Base-by-base conservation (phyloP, 2,113 vertebrate species). In the Aviceda subcristata region DNA sequence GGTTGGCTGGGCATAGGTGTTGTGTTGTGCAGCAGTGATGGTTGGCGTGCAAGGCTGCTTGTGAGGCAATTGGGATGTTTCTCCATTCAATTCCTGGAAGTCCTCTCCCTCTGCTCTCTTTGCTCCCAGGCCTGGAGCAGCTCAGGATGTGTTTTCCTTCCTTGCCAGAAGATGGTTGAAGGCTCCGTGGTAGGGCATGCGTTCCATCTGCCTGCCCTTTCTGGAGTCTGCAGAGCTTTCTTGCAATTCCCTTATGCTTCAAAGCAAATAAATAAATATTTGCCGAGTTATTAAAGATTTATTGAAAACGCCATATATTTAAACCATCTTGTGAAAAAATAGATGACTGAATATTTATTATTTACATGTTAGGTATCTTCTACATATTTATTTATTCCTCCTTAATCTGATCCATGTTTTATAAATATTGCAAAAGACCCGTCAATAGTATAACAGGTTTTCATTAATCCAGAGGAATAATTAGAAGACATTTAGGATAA, bases 401-500 rank as follows among this genome's bases (percentile, higher is more conserved):
- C 96, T 97, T 98, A 98, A 98, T 98, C 97, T 85, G 41, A 95
- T 97, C 86, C 46, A 8, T 98, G 95, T 98, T 98, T 98, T 91
- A 97, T 98, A 98, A 98, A 98, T 98, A 98, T 97, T 98, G 96
- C 94, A 97, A 93, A 97, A 97, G 97, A 97, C 98, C 94, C 48
- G 92, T 98, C 98, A 98, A 98, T 98, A 98, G 98, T 98, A 98
- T 90, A 97, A 97, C 95, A 98, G 77, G 76, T 92, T 95, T 98
- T 96, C 89, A 97, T 98, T 98, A 98, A 98, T 98, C 97, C 96
- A 86, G 86, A 95, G 94, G 96, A 98, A 98, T 98, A 98, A 98
- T 98, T 98, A 98, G 96, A 97, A 98, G 97, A 91, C 96, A 86
- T 98, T 98, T 98, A 98, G 98, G 92, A 92, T 98, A 97, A 97